phyloP scores from a whole-genome alignment of 2,797 vertebrate genomes.

The Lepus oiostolus region DNA sequence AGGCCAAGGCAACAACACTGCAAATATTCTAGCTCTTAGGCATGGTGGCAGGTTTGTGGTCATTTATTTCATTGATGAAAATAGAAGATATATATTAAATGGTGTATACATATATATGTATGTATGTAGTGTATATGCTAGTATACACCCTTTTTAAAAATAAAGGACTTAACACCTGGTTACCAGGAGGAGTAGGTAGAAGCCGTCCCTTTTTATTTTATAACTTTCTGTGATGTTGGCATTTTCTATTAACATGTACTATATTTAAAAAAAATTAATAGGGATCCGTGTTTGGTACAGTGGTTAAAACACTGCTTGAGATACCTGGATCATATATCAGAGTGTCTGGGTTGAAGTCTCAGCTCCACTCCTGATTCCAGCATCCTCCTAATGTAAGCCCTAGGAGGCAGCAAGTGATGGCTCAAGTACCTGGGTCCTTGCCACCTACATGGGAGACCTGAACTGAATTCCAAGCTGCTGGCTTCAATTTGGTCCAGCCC shows the following conservation, averaged over 20 bases:
- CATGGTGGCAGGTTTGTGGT: background rate
- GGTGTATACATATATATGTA: no score
- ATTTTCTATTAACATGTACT: conserved; percentile 50
- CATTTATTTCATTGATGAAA: background rate
- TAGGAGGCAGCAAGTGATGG: no score
- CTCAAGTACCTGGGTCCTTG: no score
- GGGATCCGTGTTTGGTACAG: no score
- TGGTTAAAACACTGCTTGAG: no score
- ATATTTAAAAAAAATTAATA: background rate
- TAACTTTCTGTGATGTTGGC: background rate
- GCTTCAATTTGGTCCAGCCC: no score
- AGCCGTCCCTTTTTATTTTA: conserved; percentile 13
- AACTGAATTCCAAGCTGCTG: no score
- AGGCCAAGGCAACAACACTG: background rate
- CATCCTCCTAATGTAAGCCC: no score
- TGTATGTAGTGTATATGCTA: background rate
- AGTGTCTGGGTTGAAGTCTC: no score
- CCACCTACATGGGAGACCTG: no score
- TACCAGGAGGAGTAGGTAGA: background rate
- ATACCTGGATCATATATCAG: no score
- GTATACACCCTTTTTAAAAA: conserved; percentile 11
- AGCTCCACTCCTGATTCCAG: no score
- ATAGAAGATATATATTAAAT: background rate
- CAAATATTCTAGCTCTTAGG: background rate
- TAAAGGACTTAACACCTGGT: conserved; percentile 22